These are phyloP conservation scores for Calameuta filiformis DNA, from an alignment of 2,888 invertebrate species.

Conservation along the genomic window DNA sequence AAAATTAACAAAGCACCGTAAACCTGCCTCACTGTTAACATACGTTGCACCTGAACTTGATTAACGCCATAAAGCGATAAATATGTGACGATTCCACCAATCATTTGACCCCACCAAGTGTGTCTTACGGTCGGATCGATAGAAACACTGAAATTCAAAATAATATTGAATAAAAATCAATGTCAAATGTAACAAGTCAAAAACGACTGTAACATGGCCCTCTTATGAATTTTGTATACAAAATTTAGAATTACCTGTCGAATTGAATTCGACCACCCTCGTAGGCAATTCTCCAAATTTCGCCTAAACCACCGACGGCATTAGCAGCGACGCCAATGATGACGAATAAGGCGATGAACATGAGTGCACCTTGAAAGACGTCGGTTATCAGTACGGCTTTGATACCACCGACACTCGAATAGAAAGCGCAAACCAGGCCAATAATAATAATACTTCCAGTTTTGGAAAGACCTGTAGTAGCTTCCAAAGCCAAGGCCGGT, in stretches of 20 bases:
- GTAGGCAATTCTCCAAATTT: conserved; percentile 79
- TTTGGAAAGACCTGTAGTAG: conserved; percentile 84
- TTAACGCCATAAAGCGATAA: conserved; percentile 88
- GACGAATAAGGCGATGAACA: conserved; percentile 86
- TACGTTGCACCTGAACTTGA: conserved; percentile 84
- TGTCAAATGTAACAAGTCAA: neutral
- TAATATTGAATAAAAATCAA: neutral
- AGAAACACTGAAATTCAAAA: conserved; percentile 71
- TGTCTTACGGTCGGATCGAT: conserved; percentile 85
- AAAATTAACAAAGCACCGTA: neutral
- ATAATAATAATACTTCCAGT: conserved; percentile 79
- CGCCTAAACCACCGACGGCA: conserved; percentile 75
- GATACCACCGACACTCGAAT: conserved; percentile 90
- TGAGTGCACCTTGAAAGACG: conserved; percentile 84
- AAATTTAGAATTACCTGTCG: conserved; percentile 68
- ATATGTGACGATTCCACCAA: conserved; percentile 86
- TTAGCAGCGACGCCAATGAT: conserved; percentile 80
- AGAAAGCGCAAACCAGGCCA: conserved; percentile 84
- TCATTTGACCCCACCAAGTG: conserved; percentile 82
- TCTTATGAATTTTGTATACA: conserved; percentile 27
- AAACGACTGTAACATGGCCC: conserved; percentile 27
- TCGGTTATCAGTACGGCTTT: conserved; percentile 92
- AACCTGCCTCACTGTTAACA: conserved; percentile 73
- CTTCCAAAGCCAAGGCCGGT: conserved; percentile 89
- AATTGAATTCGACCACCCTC: conserved; percentile 79